Base-by-base conservation (phyloP, 92 coral and sea anemone genomes). In the Parazoanthus atlanticus region DNA sequence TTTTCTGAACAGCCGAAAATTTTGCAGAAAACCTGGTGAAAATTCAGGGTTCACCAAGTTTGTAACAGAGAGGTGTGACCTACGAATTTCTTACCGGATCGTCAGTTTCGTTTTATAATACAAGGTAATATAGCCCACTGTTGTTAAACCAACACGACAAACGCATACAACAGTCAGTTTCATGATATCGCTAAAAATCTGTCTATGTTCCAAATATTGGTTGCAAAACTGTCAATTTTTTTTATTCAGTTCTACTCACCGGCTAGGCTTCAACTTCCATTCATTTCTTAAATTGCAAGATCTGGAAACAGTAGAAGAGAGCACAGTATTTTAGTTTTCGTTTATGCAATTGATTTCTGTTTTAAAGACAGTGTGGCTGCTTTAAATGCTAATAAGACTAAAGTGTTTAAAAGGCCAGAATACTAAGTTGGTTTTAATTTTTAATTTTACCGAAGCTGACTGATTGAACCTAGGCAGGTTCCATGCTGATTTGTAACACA, bases 391-490 rank as follows among this genome's bases (percentile, higher is more conserved):
- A 61, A 61, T 61, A 61, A 23, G 9, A 21, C 17, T 61, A 6
- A 23, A 61, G 69, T 61, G n/a, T 19, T 61, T 25, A 75, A 75
- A 75, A 75, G 79, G 25, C 52, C 31, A 29, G 79, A 78, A 78
- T 54, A 4, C 52, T 78, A 54, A 78, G 52, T 78, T 54, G 66
- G 43, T 5, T 40, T 32, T 78, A n/a, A 78, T 41, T 78, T 26
- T 78, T 78, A 78, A 78, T 78, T 43, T 54, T 21, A 17, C 82
- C 46, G 61, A 77, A 77, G 61, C 32, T 40, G 43, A 77, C 32
- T 40, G 36, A 78, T 40, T 78, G 15, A 47, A 7, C 49, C 29
- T 36, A 13, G 82, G 8, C 26, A 78, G 82, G 17, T 78, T 78
- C 52, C 49, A 13, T 78, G 65, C 12, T 7, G 82, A 9, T 47